Conservation (phyloP, 1,140 invertebrate species). For the Sycophila sp. region DNA sequence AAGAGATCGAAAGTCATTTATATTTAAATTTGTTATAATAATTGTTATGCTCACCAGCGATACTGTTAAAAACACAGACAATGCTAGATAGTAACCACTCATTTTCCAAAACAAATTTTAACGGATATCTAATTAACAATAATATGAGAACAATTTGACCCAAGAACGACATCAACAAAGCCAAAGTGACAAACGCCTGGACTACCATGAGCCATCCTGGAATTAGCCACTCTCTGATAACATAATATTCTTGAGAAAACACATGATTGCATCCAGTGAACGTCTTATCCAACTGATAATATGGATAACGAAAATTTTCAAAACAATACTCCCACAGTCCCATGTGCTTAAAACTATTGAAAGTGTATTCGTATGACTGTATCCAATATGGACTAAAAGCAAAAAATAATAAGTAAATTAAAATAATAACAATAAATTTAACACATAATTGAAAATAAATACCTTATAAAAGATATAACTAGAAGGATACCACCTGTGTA, state of each 20-base stretch:
- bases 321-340: constrained; percentile 98
- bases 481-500: constrained; percentile 81
- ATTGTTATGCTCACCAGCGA: constrained; percentile 81
- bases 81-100: constrained; percentile 83
- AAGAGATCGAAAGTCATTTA: too few relatives aligned
- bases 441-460: constrained; percentile 40
- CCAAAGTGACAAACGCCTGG: constrained; percentile 89
- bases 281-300: constrained; percentile 89
- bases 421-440: not conserved
- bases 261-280: constrained; percentile 95
- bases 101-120: constrained; percentile 80
- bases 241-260: constrained; percentile 89
- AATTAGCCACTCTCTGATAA: constrained; percentile 91
- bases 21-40: constrained; percentile 18
- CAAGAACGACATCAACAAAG: constrained; percentile 80
- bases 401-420: too few relatives aligned
- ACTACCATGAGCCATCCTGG: constrained; percentile 94
- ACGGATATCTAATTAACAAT: constrained; percentile 81
- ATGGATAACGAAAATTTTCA: constrained; percentile 88
- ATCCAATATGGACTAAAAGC: constrained; percentile 92
- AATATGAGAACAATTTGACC: constrained; percentile 78
- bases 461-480: constrained; percentile 85
- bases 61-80: constrained; percentile 73
- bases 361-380: constrained; percentile 90
- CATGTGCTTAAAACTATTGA: constrained; percentile 91